phyloP scores from a whole-genome alignment of 2,113 vertebrate species.

The Neopipo cinnamomea region DNA sequence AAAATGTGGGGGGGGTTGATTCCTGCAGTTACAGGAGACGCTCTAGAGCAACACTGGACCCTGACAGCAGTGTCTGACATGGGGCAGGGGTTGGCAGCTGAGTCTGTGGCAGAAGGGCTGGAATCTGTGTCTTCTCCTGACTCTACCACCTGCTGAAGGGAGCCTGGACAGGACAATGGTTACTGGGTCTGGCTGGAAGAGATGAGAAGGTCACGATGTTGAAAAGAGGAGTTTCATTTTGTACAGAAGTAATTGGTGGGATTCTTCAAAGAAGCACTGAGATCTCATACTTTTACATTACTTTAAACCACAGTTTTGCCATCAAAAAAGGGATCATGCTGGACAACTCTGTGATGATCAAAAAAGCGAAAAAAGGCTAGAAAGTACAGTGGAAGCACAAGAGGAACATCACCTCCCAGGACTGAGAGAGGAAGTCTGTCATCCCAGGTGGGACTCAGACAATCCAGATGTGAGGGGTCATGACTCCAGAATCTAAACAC shows the following conservation, averaged over 20 bases:
- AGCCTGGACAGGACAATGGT: background rate
- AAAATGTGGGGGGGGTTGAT: background rate
- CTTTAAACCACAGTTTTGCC: background rate
- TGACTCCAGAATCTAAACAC: background rate
- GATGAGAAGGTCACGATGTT: background rate
- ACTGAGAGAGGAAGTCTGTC: background rate
- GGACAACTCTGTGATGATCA: background rate
- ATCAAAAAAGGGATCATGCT: background rate
- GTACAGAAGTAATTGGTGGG: background rate
- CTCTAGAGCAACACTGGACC: background rate
- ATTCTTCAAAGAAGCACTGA: background rate
- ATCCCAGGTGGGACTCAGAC: background rate
- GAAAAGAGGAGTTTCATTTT: background rate
- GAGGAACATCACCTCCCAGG: background rate
- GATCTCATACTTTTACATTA: background rate
- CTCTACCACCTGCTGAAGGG: background rate
- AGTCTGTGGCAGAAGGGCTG: background rate
- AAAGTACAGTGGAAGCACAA: fast-evolving
- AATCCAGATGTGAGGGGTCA: background rate
- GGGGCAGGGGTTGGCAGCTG: background rate
- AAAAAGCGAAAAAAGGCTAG: background rate
- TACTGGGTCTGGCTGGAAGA: background rate
- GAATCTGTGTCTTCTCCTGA: background rate
- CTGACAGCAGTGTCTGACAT: fast-evolving
- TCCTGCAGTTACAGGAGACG: background rate